Percentiles rank a stretch among this genome's conserved stretches.
Evolutionary conservation across 2,113 vertebrate species (phyloP).

Genomic region (Myrmophylax atrothorax): DNA sequence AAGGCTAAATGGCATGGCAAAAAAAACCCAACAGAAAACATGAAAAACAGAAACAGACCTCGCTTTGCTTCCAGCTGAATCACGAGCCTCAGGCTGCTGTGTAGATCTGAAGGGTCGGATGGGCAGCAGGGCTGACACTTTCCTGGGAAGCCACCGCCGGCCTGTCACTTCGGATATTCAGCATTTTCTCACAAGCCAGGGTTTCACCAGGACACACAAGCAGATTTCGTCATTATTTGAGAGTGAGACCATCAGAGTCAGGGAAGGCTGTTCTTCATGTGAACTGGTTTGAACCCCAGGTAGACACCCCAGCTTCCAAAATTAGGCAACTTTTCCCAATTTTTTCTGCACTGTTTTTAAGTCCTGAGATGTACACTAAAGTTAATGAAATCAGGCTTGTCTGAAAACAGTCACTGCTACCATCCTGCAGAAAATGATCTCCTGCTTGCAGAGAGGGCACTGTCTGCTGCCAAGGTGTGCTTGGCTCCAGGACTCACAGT

Average conservation of each 20-base stretch:
- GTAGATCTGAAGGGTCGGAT: neutral
- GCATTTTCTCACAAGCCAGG: conserved; percentile 1
- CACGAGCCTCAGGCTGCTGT: neutral
- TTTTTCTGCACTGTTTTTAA: neutral
- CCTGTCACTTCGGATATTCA: neutral
- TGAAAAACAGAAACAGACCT: neutral
- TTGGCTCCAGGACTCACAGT: fast-evolving
- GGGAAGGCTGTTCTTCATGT: neutral
- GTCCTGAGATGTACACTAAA: neutral
- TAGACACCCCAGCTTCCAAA: fast-evolving
- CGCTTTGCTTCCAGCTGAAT: neutral
- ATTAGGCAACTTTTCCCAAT: neutral
- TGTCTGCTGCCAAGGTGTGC: neutral
- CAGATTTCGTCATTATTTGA: neutral
- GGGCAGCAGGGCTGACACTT: neutral
- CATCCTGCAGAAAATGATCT: neutral
- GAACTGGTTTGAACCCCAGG: neutral
- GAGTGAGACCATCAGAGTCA: neutral
- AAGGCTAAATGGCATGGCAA: neutral
- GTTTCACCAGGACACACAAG: neutral
- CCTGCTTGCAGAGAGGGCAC: neutral
- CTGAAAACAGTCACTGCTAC: neutral
- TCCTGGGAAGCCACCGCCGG: neutral
- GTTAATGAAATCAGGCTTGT: neutral
- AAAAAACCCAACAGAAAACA: neutral